phyloP scores from a whole-genome alignment of 2,888 invertebrate species.

The Nomada lathburiana region DNA sequence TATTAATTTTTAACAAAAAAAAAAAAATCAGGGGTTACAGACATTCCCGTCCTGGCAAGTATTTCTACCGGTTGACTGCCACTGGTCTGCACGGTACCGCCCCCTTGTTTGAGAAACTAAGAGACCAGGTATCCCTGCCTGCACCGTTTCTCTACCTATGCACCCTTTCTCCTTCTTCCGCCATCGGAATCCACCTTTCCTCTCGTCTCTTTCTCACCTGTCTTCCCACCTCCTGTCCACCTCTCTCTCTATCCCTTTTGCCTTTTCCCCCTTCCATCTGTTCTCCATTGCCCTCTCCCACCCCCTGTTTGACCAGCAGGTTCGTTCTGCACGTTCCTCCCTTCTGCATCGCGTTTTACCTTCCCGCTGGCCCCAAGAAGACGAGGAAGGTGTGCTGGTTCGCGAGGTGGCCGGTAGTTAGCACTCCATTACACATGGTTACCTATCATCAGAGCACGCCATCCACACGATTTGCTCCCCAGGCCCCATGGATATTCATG shows the following conservation, averaged over 20 bases:
- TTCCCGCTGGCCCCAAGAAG: constrained; percentile 34
- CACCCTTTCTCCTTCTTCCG: constrained; percentile 50
- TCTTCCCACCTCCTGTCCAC: not conserved
- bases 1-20: not conserved
- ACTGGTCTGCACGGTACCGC: constrained; percentile 79
- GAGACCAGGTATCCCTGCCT: constrained; percentile 74
- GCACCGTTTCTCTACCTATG: constrained; percentile 64
- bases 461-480: constrained; percentile 75
- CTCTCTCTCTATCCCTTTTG: constrained; percentile 1
- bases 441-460: constrained; percentile 81
- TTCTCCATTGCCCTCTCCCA: constrained; percentile 13
- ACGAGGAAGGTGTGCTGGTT: constrained; percentile 70
- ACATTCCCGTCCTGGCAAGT: constrained; percentile 6
- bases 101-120: constrained; percentile 81
- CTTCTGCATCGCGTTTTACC: constrained; percentile 37
- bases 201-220: constrained; percentile 27
- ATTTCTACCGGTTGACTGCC: constrained; percentile 77
- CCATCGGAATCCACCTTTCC: constrained; percentile 13
- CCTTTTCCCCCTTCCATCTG: constrained; percentile 31
- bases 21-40: not conserved
- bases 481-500: constrained; percentile 77
- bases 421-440: constrained; percentile 83
- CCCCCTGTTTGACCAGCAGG: constrained; percentile 30
- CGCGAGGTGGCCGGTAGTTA: constrained; percentile 81
- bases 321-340: constrained; percentile 42